Percentiles rank a stretch among this genome's conserved stretches.
These are phyloP conservation scores for Piaya cayana DNA, from an alignment of 2,113 vertebrate species.

Conservation along the genomic window DNA sequence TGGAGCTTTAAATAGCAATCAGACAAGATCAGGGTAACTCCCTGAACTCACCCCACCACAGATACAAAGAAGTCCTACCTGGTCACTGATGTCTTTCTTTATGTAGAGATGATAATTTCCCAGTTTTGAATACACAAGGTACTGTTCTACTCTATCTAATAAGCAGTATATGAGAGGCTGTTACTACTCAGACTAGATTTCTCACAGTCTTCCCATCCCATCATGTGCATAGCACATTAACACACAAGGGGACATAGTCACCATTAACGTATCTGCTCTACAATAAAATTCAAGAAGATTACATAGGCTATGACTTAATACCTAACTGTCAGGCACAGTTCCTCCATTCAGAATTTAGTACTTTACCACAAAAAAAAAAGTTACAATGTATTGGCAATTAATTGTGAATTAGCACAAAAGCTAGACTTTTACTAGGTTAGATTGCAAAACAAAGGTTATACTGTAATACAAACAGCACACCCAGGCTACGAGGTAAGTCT, in stretches of 20 bases:
- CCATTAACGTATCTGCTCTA: background rate
- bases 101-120: background rate
- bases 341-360: background rate
- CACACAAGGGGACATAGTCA: background rate
- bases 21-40: background rate
- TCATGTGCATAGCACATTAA: background rate
- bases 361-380: background rate
- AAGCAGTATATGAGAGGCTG: background rate
- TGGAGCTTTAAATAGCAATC: background rate
- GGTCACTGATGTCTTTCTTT: background rate
- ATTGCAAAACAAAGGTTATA: background rate
- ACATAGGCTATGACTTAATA: background rate
- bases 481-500: background rate
- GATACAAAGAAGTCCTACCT: background rate
- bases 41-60: background rate
- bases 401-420: background rate
- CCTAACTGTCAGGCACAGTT: background rate
- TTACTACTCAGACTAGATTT: background rate
- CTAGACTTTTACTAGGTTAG: background rate
- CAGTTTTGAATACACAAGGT: background rate
- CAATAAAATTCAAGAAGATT: background rate
- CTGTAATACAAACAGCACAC: background rate
- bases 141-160: accelerated
- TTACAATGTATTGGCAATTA: background rate
- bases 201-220: background rate